These are phyloP conservation scores for Boleophthalmus pectinirostris DNA, from an alignment of 2,113 vertebrate genomes.

Conservation along the genomic window DNA sequence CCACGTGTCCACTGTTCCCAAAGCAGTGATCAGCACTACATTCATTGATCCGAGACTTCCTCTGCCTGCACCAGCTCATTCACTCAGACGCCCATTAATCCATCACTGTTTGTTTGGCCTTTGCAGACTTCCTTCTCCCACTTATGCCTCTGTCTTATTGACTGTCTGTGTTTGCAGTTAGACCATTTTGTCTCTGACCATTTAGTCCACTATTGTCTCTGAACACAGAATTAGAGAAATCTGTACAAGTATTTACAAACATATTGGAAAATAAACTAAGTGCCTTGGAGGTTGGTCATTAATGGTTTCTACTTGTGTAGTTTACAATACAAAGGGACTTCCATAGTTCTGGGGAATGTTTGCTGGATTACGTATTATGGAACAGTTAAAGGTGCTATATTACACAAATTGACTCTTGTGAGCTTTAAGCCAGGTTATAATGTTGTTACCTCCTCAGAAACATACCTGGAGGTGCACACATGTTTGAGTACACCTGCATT, in stretches of 20 bases:
- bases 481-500: too few relatives aligned
- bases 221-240: not conserved
- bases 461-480: too few relatives aligned
- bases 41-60: conserved; percentile 57
- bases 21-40: conserved; percentile 60
- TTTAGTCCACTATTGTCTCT: not conserved
- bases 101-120: conserved; percentile 33
- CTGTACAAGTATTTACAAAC: not conserved
- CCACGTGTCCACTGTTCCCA: conserved; percentile 45
- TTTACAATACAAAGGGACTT: too few relatives aligned
- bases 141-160: conserved; percentile 30
- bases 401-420: too few relatives aligned
- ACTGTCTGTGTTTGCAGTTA: conserved; percentile 32
- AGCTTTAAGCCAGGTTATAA: too few relatives aligned
- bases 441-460: too few relatives aligned
- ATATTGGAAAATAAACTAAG: not conserved
- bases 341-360: too few relatives aligned
- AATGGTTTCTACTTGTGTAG: too few relatives aligned
- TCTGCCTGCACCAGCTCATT: conserved; percentile 50
- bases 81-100: conserved; percentile 54
- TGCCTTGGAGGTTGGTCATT: not conserved
- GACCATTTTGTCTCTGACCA: not conserved
- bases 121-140: conserved; percentile 30
- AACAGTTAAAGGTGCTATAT: too few relatives aligned
- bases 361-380: too few relatives aligned